Evolutionary conservation across 2,113 vertebrate genomes (phyloP).

Genomic region (Paramisgurnus dabryanus): DNA sequence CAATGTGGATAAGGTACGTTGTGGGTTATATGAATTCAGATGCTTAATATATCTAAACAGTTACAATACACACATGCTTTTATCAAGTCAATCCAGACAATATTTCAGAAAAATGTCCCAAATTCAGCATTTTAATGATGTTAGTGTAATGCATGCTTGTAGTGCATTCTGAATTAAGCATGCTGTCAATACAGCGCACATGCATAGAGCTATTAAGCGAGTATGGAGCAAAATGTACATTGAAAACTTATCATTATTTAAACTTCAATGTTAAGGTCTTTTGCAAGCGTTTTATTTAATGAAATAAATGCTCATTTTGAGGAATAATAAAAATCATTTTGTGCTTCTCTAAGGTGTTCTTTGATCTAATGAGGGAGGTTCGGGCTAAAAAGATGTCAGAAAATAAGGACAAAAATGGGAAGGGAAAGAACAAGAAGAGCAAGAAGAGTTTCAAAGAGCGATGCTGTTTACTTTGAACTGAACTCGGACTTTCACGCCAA

Average conservation of each 20-base stretch:
- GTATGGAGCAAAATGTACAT: not conserved
- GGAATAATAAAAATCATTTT: slow-evolving; percentile 3
- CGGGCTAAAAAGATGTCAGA: slow-evolving; percentile 96
- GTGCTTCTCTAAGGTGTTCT: slow-evolving; percentile 83
- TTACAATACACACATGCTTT: not conserved
- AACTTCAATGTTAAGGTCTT: not conserved
- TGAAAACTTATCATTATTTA: too few species aligned
- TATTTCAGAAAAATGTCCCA: not conserved
- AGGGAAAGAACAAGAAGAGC: slow-evolving; percentile 95
- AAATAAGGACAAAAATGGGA: slow-evolving; percentile 97
- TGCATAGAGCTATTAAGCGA: not conserved
- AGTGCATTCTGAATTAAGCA: not conserved
- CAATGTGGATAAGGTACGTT: slow-evolving; percentile 75
- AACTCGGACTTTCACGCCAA: slow-evolving; percentile 40
- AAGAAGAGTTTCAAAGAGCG: slow-evolving; percentile 92
- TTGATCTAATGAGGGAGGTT: slow-evolving; percentile 97
- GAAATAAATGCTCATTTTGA: not conserved
- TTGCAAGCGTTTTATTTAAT: not conserved
- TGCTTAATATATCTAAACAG: too few species aligned
- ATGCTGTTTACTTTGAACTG: slow-evolving; percentile 91
- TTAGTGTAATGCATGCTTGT: not conserved
- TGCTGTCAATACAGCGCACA: not conserved
- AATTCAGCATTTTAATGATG: not conserved
- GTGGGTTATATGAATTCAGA: not conserved
- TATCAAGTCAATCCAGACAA: not conserved